Evolutionary conservation across 2,888 invertebrate species (phyloP).

Genomic region (Andrena marginata): DNA sequence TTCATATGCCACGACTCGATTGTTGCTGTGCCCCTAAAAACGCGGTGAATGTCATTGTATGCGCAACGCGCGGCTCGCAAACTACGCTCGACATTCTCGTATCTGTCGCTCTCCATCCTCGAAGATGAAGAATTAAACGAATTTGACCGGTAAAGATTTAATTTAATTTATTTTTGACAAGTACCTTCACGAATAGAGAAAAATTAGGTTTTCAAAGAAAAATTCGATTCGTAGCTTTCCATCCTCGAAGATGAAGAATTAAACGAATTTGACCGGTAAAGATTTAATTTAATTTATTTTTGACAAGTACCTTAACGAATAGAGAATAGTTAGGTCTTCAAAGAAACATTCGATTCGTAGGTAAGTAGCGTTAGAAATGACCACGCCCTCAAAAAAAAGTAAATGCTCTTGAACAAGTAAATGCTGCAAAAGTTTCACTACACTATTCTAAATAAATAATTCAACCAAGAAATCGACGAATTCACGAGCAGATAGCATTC

Average conservation of each 20-base stretch:
- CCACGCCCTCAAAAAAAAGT: background rate
- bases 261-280: background rate
- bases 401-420: no score
- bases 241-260: background rate
- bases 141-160: background rate
- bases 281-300: background rate
- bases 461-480: no score
- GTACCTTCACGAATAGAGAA: background rate
- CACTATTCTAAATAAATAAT: no score
- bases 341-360: background rate
- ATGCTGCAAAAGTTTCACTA: no score
- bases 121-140: background rate
- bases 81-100: conserved; percentile 19
- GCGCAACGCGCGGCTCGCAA: conserved; percentile 7
- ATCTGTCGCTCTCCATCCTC: background rate
- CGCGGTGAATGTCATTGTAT: conserved; percentile 26
- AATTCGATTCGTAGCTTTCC: background rate
- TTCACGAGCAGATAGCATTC: no score
- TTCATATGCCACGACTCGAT: conserved; percentile 52
- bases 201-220: background rate
- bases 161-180: background rate
- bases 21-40: conserved; percentile 21
- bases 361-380: no score
- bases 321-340: background rate
- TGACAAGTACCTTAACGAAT: background rate